phyloP scores from a whole-genome alignment of 2,888 invertebrate species.

The Neoascia interrupta region DNA sequence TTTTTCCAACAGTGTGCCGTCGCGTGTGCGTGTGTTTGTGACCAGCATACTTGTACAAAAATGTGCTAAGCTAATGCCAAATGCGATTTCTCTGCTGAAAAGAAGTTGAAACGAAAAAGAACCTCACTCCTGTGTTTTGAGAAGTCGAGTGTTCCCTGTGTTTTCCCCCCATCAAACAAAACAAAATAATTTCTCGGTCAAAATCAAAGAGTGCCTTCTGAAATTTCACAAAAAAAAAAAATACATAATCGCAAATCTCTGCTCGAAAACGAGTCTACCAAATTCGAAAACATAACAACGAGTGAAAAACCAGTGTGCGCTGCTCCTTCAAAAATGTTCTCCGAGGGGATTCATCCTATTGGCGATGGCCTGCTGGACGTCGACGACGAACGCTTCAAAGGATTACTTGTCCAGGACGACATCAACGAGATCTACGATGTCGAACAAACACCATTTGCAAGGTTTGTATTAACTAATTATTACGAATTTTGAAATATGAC shows the following conservation, averaged over 20 bases:
- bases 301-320: neutral
- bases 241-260: neutral
- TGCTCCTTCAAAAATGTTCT: slow-evolving; percentile 74
- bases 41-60: slow-evolving; percentile 35
- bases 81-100: slow-evolving; percentile 69
- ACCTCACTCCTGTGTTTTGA: slow-evolving; percentile 47
- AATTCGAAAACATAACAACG: slow-evolving; percentile 17
- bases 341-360: slow-evolving; percentile 79
- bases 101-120: slow-evolving; percentile 40
- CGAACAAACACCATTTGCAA: slow-evolving; percentile 91
- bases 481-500: neutral
- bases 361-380: slow-evolving; percentile 88
- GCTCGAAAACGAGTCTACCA: slow-evolving; percentile 14
- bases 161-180: neutral
- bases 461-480: slow-evolving; percentile 81
- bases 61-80: slow-evolving; percentile 68
- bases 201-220: slow-evolving; percentile 44
- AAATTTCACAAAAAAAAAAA: slow-evolving; percentile 36
- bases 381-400: slow-evolving; percentile 84
- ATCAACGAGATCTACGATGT: slow-evolving; percentile 89
- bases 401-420: slow-evolving; percentile 86
- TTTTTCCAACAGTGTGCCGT: slow-evolving; percentile 28
- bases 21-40: slow-evolving; percentile 49
- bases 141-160: slow-evolving; percentile 15
- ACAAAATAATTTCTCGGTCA: slow-evolving; percentile 17